These are phyloP conservation scores for Cynoglossus semilaevis DNA, from an alignment of 2,113 vertebrate genomes.

Conservation along the genomic window DNA sequence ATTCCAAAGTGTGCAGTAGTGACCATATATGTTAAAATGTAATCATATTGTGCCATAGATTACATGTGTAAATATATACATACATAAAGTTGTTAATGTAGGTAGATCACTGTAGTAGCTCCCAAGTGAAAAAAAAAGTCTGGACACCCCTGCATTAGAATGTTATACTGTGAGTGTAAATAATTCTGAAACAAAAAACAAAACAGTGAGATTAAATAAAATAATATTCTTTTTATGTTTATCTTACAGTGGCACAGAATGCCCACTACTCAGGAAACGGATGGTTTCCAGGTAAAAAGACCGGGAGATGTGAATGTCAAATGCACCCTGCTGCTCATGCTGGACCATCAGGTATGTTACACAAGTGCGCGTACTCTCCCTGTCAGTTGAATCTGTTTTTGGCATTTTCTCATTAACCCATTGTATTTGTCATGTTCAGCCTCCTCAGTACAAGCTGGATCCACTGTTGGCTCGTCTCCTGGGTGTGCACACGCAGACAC, in stretches of 20 bases:
- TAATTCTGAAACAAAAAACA: no score
- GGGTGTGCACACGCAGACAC: constrained; percentile 95
- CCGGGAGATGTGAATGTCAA: constrained; percentile 96
- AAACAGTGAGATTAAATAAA: constrained; percentile 94
- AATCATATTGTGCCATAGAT: no score
- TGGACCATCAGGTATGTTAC: constrained; percentile 90
- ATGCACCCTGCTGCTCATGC: constrained; percentile 96
- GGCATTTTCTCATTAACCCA: neutral
- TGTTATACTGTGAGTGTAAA: no score
- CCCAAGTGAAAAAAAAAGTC: constrained; percentile 99
- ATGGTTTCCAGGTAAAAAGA: constrained; percentile 97
- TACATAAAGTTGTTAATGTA: no score
- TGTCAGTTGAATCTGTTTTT: neutral
- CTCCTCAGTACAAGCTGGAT: constrained; percentile 97
- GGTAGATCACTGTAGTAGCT: constrained; percentile 86
- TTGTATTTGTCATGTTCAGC: constrained; percentile 65
- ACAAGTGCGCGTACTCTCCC: neutral
- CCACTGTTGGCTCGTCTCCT: constrained; percentile 90
- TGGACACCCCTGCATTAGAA: no score
- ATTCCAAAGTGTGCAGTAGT: no score
- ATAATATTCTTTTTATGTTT: neutral
- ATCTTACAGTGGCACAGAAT: constrained; percentile 90
- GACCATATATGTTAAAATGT: no score
- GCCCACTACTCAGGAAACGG: constrained; percentile 96
- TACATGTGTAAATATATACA: no score